These are phyloP conservation scores for Brachionichthys hirsutus DNA, from an alignment of 2,113 vertebrate genomes.

Conservation along the genomic window DNA sequence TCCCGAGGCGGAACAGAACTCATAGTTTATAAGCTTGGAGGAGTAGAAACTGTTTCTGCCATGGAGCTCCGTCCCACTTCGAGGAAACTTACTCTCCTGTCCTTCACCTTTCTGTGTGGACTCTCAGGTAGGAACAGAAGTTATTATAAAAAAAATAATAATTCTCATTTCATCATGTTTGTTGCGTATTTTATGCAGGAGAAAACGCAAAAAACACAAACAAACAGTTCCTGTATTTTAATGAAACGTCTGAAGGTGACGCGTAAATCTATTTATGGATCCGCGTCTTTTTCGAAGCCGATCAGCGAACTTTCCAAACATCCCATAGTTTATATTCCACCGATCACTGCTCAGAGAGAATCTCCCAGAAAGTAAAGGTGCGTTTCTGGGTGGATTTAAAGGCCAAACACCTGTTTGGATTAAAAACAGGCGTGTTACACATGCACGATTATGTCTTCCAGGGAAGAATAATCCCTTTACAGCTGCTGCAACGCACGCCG, in stretches of 20 bases:
- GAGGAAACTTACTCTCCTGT: conserved; percentile 70
- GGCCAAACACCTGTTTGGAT: conserved; percentile 69
- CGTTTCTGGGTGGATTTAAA: conserved; percentile 19
- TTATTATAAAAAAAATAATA: neutral
- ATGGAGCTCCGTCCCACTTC: conserved; percentile 66
- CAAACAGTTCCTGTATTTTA: no score
- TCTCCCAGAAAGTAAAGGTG: neutral
- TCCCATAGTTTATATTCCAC: no score
- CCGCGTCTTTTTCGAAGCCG: no score
- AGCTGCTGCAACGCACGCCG: conserved; percentile 51
- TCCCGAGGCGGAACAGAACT: conserved; percentile 12
- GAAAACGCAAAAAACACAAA: no score
- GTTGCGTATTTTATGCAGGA: no score
- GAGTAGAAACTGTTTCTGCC: conserved; percentile 32
- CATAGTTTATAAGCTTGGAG: conserved; percentile 21
- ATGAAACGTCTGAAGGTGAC: no score
- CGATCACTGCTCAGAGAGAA: neutral
- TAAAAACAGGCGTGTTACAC: conserved; percentile 70
- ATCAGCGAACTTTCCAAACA: no score
- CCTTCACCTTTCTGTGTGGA: conserved; percentile 50
- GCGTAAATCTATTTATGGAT: no score
- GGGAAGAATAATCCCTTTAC: conserved; percentile 71
- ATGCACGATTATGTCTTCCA: conserved; percentile 69
- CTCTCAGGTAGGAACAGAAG: conserved; percentile 66
- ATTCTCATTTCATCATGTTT: neutral